phyloP scores from a whole-genome alignment of 2,888 invertebrate genomes.

The Monoplex corrugatus region DNA sequence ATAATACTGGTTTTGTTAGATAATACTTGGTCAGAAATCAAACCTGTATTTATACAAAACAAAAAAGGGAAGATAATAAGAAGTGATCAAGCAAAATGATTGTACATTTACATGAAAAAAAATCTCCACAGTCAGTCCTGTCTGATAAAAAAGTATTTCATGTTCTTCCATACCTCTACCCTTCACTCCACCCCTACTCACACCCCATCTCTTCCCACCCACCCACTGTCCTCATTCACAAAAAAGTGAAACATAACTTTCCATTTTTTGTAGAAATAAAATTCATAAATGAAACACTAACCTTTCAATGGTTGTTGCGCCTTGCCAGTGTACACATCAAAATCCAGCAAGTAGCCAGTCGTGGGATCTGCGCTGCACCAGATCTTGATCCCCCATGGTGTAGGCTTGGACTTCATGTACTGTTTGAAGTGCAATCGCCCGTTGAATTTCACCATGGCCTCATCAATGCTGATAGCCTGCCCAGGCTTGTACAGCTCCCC shows the following conservation, averaged over 20 bases:
- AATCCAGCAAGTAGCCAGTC: constrained; percentile 48
- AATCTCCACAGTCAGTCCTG: too few species aligned
- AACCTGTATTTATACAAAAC: too few species aligned
- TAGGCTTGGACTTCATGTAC: constrained; percentile 44
- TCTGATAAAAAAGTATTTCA: too few species aligned
- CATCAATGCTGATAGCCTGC: constrained; percentile 34
- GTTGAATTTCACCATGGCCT: constrained; percentile 41
- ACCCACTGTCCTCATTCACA: background rate
- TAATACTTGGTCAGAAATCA: too few species aligned
- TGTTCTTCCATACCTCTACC: too few species aligned
- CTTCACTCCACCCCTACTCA: too few species aligned
- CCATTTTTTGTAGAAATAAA: background rate
- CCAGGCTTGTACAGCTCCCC: constrained; percentile 14
- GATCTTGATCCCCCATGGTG: constrained; percentile 52
- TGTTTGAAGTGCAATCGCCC: constrained; percentile 38
- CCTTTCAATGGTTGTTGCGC: background rate
- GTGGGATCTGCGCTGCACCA: constrained; percentile 46
- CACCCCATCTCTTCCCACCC: background rate
- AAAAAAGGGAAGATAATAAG: too few species aligned
- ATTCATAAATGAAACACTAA: background rate
- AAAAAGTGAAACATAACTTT: background rate
- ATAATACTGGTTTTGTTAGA: too few species aligned
- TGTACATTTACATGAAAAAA: too few species aligned
- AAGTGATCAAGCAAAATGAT: too few species aligned
- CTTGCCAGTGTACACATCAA: constrained; percentile 51